Percentiles rank a stretch among this genome's conserved stretches.
These are phyloP conservation scores for Heliangelus exortis DNA, from an alignment of 2,797 vertebrate species.

Conservation along the genomic window DNA sequence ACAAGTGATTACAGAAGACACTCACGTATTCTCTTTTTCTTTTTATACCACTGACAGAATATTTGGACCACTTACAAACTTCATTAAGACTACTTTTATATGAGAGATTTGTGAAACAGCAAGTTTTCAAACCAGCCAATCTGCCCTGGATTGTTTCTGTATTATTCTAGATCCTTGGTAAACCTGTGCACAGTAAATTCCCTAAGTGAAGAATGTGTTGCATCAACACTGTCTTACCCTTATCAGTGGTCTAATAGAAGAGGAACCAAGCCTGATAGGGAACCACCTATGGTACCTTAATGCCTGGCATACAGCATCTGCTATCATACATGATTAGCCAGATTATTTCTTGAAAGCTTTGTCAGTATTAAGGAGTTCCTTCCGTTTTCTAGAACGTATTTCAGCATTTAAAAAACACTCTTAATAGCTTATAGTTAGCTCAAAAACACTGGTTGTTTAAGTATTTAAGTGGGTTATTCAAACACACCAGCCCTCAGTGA, in stretches of 20 bases:
- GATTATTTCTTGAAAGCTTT: neutral
- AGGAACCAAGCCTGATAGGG: fast-evolving
- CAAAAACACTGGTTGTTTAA: neutral
- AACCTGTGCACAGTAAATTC: neutral
- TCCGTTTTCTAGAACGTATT: neutral
- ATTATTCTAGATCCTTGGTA: neutral
- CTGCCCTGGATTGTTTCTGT: neutral
- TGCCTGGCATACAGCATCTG: neutral
- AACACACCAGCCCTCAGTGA: neutral
- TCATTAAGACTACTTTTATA: neutral
- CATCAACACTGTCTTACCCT: neutral
- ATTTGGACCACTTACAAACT: neutral
- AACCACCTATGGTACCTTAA: neutral
- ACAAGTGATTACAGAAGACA: neutral
- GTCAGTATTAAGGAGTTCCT: neutral
- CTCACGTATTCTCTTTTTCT: neutral
- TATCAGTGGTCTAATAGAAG: neutral
- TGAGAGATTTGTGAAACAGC: neutral
- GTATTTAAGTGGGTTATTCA: neutral
- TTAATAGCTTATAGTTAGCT: neutral
- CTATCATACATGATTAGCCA: neutral
- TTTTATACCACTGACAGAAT: neutral
- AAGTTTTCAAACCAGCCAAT: neutral
- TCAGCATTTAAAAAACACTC: neutral
- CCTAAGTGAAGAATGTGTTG: neutral